A percentile compares a stretch with the other conserved stretches of the same genome.
Evolutionary conservation across 2,888 invertebrate genomes (phyloP).

Genomic region (Gortyna flavago): DNA sequence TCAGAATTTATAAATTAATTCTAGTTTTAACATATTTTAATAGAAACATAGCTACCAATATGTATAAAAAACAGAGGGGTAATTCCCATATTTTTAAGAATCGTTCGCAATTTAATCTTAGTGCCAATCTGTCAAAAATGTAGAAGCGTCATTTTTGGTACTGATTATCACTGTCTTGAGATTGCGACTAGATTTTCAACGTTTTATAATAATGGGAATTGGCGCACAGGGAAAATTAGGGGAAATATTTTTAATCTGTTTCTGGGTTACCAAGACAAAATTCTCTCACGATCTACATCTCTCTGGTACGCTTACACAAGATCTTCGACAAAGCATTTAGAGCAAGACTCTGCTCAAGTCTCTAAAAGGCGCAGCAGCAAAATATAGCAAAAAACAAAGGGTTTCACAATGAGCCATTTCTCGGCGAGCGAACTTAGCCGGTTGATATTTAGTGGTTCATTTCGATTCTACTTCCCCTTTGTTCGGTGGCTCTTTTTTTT

Average conservation of each 20-base stretch:
- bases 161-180: background rate
- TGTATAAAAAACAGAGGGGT: background rate
- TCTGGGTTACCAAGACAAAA: background rate
- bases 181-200: background rate
- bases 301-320: background rate
- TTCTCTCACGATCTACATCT: background rate
- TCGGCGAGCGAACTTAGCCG: slow-evolving; percentile 66
- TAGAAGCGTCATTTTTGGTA: background rate
- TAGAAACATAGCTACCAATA: background rate
- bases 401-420: slow-evolving; percentile 61
- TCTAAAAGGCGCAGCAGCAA: slow-evolving; percentile 36
- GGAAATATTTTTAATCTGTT: background rate
- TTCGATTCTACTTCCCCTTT: slow-evolving; percentile 83
- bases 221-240: background rate
- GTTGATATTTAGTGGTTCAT: slow-evolving; percentile 83
- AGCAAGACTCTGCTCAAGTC: slow-evolving; percentile 1
- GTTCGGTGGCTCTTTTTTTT: slow-evolving; percentile 84
- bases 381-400: slow-evolving; percentile 63
- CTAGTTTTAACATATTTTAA: too few species aligned
- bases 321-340: background rate
- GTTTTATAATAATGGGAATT: background rate
- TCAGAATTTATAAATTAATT: too few species aligned
- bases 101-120: background rate
- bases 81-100: too few species aligned
- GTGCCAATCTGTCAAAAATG: too few species aligned